Conservation (phyloP, 1,140 invertebrate genomes). For the Yoshiicerus persimilis region DNA sequence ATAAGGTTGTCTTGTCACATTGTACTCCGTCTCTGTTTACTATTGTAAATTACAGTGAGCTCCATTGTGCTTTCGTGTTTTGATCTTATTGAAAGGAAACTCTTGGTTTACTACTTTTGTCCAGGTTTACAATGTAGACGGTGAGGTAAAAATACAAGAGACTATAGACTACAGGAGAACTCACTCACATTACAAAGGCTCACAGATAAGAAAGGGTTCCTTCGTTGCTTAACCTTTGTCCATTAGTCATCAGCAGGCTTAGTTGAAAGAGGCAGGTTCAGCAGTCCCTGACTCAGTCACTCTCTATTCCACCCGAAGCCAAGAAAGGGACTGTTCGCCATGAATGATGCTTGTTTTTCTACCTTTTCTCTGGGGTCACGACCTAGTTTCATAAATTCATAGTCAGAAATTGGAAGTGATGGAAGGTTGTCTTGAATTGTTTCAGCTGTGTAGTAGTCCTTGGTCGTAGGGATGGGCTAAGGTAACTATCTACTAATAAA, state of each 20-base stretch:
- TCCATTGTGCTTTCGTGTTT: background rate
- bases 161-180: background rate
- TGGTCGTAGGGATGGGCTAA: background rate
- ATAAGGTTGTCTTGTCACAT: background rate
- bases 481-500: background rate
- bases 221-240: background rate
- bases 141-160: background rate
- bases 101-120: constrained; percentile 10
- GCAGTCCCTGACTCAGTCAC: background rate
- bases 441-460: background rate
- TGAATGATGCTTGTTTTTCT: background rate
- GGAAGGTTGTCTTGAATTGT: background rate
- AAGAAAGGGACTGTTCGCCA: background rate
- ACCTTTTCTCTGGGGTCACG: constrained; percentile 12
- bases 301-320: background rate
- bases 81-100: constrained; percentile 20
- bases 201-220: background rate
- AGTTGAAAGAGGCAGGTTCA: background rate
- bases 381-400: background rate
- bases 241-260: background rate
- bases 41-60: constrained; percentile 2
- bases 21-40: background rate
- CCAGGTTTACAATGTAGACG: background rate
- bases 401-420: background rate
- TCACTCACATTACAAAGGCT: background rate